Evolutionary conservation across 2,888 invertebrate genomes (phyloP).

Genomic region (Nezara viridula): DNA sequence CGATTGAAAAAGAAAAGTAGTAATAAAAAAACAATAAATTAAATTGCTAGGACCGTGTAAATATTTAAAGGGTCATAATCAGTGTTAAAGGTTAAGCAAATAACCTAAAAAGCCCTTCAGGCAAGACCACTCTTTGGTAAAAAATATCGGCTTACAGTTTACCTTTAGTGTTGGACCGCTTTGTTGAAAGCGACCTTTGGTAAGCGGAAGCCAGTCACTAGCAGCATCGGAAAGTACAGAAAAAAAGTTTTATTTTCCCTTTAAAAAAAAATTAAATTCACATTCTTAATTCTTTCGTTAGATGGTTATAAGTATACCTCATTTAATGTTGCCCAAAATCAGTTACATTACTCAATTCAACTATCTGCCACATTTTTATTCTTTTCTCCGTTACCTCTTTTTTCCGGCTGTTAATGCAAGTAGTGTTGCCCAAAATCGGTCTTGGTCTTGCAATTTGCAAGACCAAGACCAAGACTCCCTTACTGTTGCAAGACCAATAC

Average conservation of each 20-base stretch:
- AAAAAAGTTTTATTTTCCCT: background rate
- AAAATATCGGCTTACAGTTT: constrained; percentile 10
- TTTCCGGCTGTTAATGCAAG: too few species aligned
- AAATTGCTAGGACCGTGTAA: background rate
- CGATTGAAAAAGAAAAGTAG: too few species aligned
- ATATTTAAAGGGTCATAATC: background rate
- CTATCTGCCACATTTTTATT: too few species aligned
- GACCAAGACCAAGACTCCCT: too few species aligned
- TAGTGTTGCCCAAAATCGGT: too few species aligned
- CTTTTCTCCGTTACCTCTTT: too few species aligned
- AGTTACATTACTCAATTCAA: too few species aligned
- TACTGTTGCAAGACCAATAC: too few species aligned
- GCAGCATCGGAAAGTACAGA: background rate
- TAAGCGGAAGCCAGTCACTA: background rate
- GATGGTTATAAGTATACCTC: too few species aligned
- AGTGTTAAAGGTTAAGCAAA: background rate
- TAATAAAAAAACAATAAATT: background rate
- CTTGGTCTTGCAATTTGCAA: too few species aligned
- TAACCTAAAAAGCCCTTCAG: background rate
- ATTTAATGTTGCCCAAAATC: too few species aligned
- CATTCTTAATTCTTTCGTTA: too few species aligned
- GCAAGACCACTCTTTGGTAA: background rate
- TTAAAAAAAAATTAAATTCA: background rate
- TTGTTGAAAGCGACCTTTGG: background rate
- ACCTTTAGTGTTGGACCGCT: background rate